Percentiles rank a stretch among this genome's conserved stretches.
These are phyloP conservation scores for Chelonoidis abingdonii DNA, from an alignment of 2,113 vertebrate genomes.

Conservation along the genomic window DNA sequence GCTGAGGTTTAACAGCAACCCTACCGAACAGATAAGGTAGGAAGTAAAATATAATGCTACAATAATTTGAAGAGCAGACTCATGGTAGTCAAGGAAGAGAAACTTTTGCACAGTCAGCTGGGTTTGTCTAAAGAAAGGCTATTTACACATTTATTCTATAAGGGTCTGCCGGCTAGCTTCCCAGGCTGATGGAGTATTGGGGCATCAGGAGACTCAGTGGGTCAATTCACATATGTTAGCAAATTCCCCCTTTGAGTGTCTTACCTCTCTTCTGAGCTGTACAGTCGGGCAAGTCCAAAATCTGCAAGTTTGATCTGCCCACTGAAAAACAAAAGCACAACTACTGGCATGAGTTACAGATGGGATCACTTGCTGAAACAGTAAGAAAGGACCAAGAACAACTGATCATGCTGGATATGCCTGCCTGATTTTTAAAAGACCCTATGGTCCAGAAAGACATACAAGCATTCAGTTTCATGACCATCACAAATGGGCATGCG, in stretches of 20 bases:
- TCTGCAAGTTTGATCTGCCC: constrained; percentile 98
- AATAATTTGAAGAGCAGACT: not conserved
- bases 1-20: accelerated
- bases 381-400: not conserved
- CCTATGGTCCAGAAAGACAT: not conserved
- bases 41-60: accelerated
- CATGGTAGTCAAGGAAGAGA: not conserved
- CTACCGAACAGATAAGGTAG: not conserved
- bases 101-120: not conserved
- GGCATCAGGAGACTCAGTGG: not conserved
- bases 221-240: not conserved
- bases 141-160: not conserved
- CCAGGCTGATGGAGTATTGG: not conserved
- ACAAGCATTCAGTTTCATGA: not conserved
- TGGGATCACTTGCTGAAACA: not conserved
- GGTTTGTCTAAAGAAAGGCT: not conserved
- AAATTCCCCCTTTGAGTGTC: constrained; percentile 6
- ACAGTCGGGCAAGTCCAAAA: constrained; percentile 97
- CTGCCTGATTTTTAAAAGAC: not conserved
- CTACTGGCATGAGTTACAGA: not conserved
- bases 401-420: not conserved
- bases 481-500: not conserved
- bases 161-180: not conserved
- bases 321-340: constrained; percentile 77
- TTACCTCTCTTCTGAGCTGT: constrained; percentile 98